Conservation (phyloP, 2,797 vertebrate genomes). For the Emys orbicularis region DNA sequence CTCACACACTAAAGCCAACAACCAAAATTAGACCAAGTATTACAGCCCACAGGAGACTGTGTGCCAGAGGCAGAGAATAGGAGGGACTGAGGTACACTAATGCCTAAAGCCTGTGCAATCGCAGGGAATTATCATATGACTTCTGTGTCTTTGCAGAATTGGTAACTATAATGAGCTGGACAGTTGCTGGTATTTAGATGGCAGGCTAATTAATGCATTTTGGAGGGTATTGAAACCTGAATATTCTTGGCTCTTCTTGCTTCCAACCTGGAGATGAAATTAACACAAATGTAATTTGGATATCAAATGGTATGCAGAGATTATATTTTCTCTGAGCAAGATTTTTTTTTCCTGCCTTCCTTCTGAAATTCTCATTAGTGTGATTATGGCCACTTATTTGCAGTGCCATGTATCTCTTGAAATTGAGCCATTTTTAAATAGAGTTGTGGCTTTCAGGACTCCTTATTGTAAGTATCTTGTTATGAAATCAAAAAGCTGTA, state of each 20-base stretch:
- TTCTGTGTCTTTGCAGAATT: not conserved
- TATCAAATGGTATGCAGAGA: not conserved
- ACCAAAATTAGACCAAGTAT: not conserved
- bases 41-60: not conserved
- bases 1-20: not conserved
- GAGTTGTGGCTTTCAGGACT: constrained; percentile 3
- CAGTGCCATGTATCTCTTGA: not conserved
- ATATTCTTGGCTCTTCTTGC: not conserved
- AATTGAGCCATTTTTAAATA: not conserved
- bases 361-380: not conserved
- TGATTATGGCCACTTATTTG: not conserved
- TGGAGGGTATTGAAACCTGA: not conserved
- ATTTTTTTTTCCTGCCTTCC: not conserved
- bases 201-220: rapidly evolving
- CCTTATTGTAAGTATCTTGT: not conserved
- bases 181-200: not conserved
- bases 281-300: constrained; percentile 7
- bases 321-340: not conserved
- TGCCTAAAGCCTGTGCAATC: not conserved
- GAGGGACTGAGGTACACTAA: not conserved
- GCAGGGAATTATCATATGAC: not conserved
- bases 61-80: not conserved
- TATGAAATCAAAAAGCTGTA: not conserved
- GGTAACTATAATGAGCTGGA: not conserved
- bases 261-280: constrained; percentile 18